Percentiles rank a stretch among this genome's conserved stretches.
These are phyloP conservation scores for Magallana angulata DNA, from an alignment of 1,140 invertebrate species.

Conservation along the genomic window DNA sequence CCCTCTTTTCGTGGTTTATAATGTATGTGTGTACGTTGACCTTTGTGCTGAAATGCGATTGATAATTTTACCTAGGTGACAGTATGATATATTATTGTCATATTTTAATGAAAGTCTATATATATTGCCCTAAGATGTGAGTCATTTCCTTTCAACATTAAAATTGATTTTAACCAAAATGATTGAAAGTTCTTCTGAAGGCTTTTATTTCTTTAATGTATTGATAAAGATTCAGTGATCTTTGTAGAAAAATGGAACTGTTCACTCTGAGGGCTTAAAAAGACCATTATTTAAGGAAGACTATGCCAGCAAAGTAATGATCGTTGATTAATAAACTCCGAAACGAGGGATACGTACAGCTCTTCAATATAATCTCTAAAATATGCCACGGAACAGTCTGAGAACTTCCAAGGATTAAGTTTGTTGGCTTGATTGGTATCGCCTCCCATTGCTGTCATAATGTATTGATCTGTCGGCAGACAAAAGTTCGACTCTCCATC, in stretches of 20 bases:
- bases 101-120: background rate
- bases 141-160: background rate
- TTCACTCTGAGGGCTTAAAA: too few relatives aligned
- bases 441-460: slow-evolving; percentile 60
- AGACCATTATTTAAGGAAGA: too few relatives aligned
- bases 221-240: too few relatives aligned
- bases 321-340: background rate
- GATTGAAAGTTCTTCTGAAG: too few relatives aligned
- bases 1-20: background rate
- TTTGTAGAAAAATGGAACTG: too few relatives aligned
- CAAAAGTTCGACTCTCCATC: slow-evolving; percentile 59
- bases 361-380: slow-evolving; percentile 44
- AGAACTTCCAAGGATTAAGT: slow-evolving; percentile 62
- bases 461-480: slow-evolving; percentile 53
- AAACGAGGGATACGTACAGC: slow-evolving; percentile 43
- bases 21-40: background rate
- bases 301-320: too few relatives aligned
- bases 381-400: slow-evolving; percentile 55
- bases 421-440: slow-evolving; percentile 41
- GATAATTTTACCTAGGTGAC: background rate
- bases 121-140: background rate
- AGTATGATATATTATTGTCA: background rate
- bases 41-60: background rate
- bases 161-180: too few relatives aligned
- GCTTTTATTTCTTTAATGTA: too few relatives aligned